Conservation (phyloP, 2,888 invertebrate genomes). For the Brassicogethes aeneus region DNA sequence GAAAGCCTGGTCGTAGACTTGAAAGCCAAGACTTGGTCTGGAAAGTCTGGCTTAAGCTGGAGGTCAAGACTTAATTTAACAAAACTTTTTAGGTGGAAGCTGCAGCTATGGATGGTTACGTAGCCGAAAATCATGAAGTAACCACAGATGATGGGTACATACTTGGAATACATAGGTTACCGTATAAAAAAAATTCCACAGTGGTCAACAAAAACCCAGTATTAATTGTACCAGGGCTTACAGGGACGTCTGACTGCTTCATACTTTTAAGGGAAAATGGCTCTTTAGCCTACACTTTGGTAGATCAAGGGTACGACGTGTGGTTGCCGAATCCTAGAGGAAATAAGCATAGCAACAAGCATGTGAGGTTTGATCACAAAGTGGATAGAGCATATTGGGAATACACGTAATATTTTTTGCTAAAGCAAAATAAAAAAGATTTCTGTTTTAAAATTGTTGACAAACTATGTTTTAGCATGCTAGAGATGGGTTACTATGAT, state of each 20-base stretch:
- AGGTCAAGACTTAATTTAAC: no score
- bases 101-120: conserved; percentile 1
- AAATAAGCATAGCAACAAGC: neutral
- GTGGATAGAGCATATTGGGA: neutral
- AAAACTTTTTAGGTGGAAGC: no score
- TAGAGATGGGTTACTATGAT: conserved; percentile 3
- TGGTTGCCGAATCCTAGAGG: conserved; percentile 5
- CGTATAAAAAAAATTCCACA: neutral
- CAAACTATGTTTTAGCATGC: neutral
- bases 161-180: conserved; percentile 1
- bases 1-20: no score
- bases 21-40: no score
- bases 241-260: neutral
- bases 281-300: conserved; percentile 1
- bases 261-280: neutral
- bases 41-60: no score
- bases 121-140: conserved; percentile 2
- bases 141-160: conserved; percentile 4
- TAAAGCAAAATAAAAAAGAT: no score
- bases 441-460: no score
- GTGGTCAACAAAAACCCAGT: conserved; percentile 1
- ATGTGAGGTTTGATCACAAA: neutral
- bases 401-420: neutral
- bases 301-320: conserved; percentile 4
- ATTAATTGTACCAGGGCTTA: conserved; percentile 1